These are phyloP conservation scores for Rhinophrynus dorsalis DNA, from an alignment of 2,797 vertebrate genomes.

Conservation along the genomic window DNA sequence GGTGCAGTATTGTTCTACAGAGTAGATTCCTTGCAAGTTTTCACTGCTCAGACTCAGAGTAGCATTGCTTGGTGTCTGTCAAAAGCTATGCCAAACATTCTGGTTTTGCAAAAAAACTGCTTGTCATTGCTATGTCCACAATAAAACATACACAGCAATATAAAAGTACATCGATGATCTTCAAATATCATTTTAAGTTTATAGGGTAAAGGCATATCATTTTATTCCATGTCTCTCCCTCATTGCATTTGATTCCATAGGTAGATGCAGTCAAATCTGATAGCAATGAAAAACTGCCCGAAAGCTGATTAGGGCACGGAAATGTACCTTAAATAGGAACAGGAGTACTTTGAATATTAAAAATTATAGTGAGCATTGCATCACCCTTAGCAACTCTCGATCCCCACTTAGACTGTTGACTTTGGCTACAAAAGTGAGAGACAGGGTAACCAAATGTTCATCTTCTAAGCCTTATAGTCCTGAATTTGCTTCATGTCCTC, in stretches of 20 bases:
- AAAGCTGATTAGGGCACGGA: neutral
- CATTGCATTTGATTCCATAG: constrained; percentile 2
- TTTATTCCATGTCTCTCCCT: constrained; percentile 19
- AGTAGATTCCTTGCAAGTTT: constrained; percentile 18
- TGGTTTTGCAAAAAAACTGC: constrained; percentile 48
- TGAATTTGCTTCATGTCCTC: neutral
- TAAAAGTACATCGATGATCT: constrained; percentile 25
- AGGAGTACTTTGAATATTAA: constrained; percentile 19
- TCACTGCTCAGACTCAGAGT: constrained; percentile 13
- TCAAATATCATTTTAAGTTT: constrained; percentile 15
- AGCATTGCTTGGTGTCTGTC: constrained; percentile 14
- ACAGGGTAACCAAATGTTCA: neutral
- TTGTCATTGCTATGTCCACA: constrained; percentile 41
- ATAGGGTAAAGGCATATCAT: constrained; percentile 25
- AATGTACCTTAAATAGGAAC: neutral
- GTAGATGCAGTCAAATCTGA: constrained; percentile 25
- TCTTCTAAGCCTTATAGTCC: neutral
- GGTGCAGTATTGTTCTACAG: constrained; percentile 20
- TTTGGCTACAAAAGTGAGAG: neutral
- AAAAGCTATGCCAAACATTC: constrained; percentile 44
- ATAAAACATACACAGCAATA: constrained; percentile 36
- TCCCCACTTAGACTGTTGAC: constrained; percentile 7
- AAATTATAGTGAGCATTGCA: constrained; percentile 34
- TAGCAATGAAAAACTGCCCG: neutral
- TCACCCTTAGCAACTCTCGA: constrained; percentile 13